Conservation (phyloP, 2,113 vertebrate genomes). For the Puffinus mauretanicus region DNA sequence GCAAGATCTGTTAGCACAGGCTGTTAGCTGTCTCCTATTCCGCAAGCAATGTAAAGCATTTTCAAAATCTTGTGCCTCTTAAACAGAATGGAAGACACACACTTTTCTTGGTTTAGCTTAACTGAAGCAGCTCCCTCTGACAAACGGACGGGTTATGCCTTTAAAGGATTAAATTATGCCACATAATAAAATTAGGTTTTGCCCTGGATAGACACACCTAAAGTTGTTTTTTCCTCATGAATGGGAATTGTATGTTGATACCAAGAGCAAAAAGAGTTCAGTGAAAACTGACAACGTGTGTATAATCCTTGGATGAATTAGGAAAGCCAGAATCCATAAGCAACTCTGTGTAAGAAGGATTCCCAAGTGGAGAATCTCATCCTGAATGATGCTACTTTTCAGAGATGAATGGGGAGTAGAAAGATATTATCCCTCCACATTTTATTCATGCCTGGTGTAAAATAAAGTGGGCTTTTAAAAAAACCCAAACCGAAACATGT, state of each 20-base stretch:
- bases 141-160: background rate
- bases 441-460: background rate
- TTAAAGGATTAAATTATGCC: background rate
- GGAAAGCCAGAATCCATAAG: background rate
- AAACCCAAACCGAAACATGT: background rate
- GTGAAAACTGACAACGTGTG: background rate
- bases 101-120: background rate
- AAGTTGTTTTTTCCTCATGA: background rate
- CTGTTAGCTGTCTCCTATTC: background rate
- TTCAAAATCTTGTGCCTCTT: background rate
- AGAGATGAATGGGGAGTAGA: background rate
- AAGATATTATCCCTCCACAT: background rate
- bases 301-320: constrained; percentile 45
- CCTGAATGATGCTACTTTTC: background rate
- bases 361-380: constrained; percentile 21
- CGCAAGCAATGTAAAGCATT: background rate
- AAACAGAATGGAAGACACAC: background rate
- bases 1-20: background rate
- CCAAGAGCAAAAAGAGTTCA: background rate
- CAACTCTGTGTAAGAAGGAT: background rate
- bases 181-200: background rate
- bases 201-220: background rate
- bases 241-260: background rate
- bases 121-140: background rate
- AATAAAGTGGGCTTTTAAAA: background rate